Conservation (phyloP, 2,113 vertebrate species). For the Typhlomys cinereus region DNA sequence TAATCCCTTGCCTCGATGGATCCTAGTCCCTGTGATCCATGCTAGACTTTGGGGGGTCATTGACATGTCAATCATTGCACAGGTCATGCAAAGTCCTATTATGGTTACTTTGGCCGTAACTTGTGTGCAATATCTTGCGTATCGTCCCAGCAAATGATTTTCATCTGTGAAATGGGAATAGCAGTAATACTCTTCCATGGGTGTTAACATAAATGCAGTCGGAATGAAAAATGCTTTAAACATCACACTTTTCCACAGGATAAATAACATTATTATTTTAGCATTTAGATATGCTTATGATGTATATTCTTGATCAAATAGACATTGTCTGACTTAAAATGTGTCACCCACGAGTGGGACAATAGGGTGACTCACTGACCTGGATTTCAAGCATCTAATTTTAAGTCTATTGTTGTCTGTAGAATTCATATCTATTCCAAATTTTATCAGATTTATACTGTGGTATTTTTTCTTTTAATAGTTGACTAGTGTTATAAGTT, state of each 20-base stretch:
- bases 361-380: constrained; percentile 13
- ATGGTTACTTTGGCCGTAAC: too few relatives aligned
- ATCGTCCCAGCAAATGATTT: not conserved
- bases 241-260: not conserved
- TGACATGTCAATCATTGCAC: too few relatives aligned
- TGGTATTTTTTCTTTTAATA: constrained; percentile 56
- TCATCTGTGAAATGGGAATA: not conserved
- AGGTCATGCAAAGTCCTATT: too few relatives aligned
- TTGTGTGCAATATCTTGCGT: too few relatives aligned
- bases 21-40: too few relatives aligned
- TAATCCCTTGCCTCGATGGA: too few relatives aligned
- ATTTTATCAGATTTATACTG: constrained; percentile 42
- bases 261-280: constrained; percentile 3
- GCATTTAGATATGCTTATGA: not conserved
- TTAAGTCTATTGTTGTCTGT: constrained; percentile 34
- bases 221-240: not conserved
- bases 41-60: too few relatives aligned
- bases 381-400: constrained; percentile 39
- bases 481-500: constrained; percentile 66
- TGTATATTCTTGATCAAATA: constrained; percentile 7
- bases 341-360: not conserved
- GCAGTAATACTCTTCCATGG: not conserved
- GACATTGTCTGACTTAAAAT: constrained; percentile 9
- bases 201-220: not conserved
- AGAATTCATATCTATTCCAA: constrained; percentile 35